Conservation (phyloP, 2,113 vertebrate genomes). For the Collichthys lucidus region DNA sequence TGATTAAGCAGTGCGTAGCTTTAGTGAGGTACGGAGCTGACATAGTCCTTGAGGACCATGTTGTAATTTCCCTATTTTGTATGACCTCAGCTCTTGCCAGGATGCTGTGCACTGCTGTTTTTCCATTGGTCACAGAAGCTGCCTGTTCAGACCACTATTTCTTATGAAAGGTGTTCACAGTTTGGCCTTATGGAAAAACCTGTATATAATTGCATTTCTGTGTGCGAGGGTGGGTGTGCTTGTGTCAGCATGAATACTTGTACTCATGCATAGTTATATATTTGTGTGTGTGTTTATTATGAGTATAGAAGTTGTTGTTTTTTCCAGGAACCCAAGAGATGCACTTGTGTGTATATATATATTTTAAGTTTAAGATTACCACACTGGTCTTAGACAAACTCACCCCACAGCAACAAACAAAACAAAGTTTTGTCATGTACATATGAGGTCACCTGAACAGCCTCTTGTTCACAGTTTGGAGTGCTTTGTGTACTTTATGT, state of each 20-base stretch:
- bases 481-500: background rate
- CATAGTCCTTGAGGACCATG: background rate
- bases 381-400: slow-evolving; percentile 6
- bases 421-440: background rate
- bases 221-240: background rate
- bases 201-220: background rate
- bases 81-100: slow-evolving; percentile 41
- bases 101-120: slow-evolving; percentile 11
- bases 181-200: slow-evolving; percentile 22
- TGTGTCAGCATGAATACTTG: background rate
- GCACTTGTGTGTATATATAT: background rate
- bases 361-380: background rate
- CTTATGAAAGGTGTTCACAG: slow-evolving; percentile 34
- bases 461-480: background rate
- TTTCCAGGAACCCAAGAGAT: background rate
- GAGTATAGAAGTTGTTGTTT: background rate
- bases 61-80: slow-evolving; percentile 10
- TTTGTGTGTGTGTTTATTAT: slow-evolving; percentile 7
- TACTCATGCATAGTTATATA: background rate
- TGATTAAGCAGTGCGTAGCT: background rate
- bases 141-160: slow-evolving; percentile 20
- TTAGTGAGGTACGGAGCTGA: background rate
- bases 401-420: background rate
- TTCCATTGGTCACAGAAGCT: slow-evolving; percentile 22
- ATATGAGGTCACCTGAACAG: slow-evolving; percentile 15